Base-by-base conservation (phyloP, 2,888 invertebrate species). In the Calephelis perditalis region DNA sequence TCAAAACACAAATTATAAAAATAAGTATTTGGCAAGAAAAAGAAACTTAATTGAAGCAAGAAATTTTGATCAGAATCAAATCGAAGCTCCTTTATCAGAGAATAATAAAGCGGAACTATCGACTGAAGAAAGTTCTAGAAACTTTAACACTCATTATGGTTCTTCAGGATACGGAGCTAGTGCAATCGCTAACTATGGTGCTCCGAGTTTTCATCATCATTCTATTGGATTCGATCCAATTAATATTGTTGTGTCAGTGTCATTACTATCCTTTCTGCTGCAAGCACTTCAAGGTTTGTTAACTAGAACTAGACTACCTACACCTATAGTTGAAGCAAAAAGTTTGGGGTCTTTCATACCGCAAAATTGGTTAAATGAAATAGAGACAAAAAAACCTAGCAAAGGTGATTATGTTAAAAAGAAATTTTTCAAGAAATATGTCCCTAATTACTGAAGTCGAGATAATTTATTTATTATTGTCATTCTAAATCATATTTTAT, bases 211-310 rank as follows among this genome's bases (percentile, higher is more conserved):
- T 65, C 89, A 91, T 66, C 91, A 91, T 63, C 90, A 91, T 69
- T 90, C 89, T 1, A 86, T 91, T 59, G 90, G 90, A n/a, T 87
- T 91, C 63, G 91, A 91, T 75, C 91, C 91, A 8, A 76, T 91
- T 57, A 91, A 91, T 66, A 89, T 91, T 37, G 80, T 91, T 1
- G 85, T 91, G 0, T 91, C 91, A 0, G 73, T 91, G 71, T 91
- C 91, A 5, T 73, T 91, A 1, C 71, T 91, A 15, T 90, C 91
- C 5, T 86, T 91, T 61, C 69, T 91, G 15, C 71, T 91, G 6
- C 89, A 91, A 79, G 86, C 89, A 0, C 69, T 91, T 9, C 88
- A 87, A 76, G 86, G 91, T 9, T 70, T 91, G 11, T 66, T 91
- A 49, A 74, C 71, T 4, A 78, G 87, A 69, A 75, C 84, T 2